A percentile compares a stretch with the other conserved stretches of the same genome.
Evolutionary conservation across 1,140 invertebrate species (phyloP).

Genomic region (Antheraea pernyi): DNA sequence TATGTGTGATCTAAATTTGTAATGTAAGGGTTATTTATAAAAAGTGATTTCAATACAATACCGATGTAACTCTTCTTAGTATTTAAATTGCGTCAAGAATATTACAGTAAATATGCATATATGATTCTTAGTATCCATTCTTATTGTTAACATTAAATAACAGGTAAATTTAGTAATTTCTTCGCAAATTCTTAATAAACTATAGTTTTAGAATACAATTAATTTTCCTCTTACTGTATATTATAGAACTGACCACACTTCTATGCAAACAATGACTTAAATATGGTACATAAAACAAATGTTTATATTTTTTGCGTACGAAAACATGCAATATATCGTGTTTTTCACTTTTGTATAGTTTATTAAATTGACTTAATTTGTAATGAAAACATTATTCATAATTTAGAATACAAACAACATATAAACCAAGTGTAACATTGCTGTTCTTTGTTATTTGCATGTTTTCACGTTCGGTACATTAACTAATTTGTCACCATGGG

Average conservation of each 20-base stretch:
- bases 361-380: no score
- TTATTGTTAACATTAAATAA: neutral
- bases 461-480: slow-evolving; percentile 64
- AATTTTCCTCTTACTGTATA: neutral
- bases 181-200: neutral
- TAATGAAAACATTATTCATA: no score
- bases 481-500: slow-evolving; percentile 58
- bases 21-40: neutral
- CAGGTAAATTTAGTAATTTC: neutral
- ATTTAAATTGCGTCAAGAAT: neutral
- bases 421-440: slow-evolving; percentile 41
- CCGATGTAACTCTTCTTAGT: neutral
- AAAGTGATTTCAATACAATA: neutral
- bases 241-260: no score
- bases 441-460: slow-evolving; percentile 63
- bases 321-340: no score
- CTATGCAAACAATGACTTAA: no score
- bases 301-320: no score
- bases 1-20: neutral
- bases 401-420: slow-evolving; percentile 28
- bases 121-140: neutral
- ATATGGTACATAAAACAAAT: no score
- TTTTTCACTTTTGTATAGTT: no score
- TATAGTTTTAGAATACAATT: neutral
- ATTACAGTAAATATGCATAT: neutral